A percentile compares a stretch with the other conserved stretches of the same genome.
Conservation (phyloP, 2,888 invertebrate genomes). For the Nysson spinosus region DNA sequence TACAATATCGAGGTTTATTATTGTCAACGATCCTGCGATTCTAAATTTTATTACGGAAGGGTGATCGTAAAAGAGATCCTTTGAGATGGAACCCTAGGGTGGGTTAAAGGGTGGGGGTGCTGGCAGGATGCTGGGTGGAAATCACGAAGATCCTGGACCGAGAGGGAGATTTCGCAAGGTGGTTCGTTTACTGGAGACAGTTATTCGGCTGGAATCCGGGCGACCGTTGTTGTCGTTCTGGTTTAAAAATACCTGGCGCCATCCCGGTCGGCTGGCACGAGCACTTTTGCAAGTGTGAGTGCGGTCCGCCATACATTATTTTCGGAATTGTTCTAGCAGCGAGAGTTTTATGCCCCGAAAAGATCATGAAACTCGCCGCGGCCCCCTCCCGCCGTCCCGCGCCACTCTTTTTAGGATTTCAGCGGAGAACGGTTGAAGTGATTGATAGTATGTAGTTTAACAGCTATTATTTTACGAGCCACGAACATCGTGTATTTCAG, state of each 20-base stretch:
- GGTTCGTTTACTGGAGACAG: conserved; percentile 40
- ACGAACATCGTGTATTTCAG: too few species aligned
- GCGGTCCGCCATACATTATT: conserved; percentile 30
- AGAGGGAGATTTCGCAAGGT: conserved; percentile 51
- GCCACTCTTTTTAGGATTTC: too few species aligned
- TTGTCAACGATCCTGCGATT: too few species aligned
- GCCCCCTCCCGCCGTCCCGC: too few species aligned
- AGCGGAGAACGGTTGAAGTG: background rate
- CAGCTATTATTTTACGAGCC: too few species aligned
- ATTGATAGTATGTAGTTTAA: too few species aligned
- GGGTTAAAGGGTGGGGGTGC: conserved; percentile 34
- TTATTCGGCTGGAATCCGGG: conserved; percentile 50
- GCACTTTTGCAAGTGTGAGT: conserved; percentile 19
- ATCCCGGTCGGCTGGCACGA: conserved; percentile 40
- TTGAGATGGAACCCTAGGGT: too few species aligned
- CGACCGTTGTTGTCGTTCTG: conserved; percentile 53
- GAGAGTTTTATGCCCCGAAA: conserved; percentile 28
- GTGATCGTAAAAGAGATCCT: too few species aligned
- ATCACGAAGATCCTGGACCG: conserved; percentile 25
- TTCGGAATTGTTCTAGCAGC: conserved; percentile 38
- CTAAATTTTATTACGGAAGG: too few species aligned
- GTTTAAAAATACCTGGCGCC: conserved; percentile 63
- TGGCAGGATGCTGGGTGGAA: conserved; percentile 20
- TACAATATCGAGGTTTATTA: too few species aligned
- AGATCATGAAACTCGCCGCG: too few species aligned